phyloP scores from a whole-genome alignment of 2,888 invertebrate genomes.

The Bombylius major region DNA sequence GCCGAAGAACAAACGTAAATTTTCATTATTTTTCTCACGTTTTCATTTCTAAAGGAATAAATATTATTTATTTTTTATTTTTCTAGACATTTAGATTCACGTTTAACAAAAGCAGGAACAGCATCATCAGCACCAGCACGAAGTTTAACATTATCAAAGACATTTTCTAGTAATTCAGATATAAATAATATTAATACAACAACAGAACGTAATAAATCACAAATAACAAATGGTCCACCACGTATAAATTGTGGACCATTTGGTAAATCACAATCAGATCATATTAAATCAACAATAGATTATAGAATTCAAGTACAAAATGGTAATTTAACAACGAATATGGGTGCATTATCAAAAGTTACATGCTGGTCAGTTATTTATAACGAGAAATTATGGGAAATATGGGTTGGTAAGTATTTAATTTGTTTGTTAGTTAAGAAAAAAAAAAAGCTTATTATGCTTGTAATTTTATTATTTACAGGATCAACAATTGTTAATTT shows the following conservation, averaged over 20 bases:
- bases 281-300: slow-evolving; percentile 34
- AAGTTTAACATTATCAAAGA: slow-evolving; percentile 13
- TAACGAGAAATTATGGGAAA: slow-evolving; percentile 56
- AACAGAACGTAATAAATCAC: not conserved
- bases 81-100: slow-evolving; percentile 25
- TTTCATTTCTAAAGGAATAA: not conserved
- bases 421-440: not conserved
- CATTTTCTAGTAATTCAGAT: slow-evolving; percentile 12
- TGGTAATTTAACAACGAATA: slow-evolving; percentile 42
- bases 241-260: slow-evolving; percentile 18
- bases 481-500: slow-evolving; percentile 34
- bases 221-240: slow-evolving; percentile 5
- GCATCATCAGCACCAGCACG: slow-evolving; percentile 15
- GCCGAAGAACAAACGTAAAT: slow-evolving; percentile 22
- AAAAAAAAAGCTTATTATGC: too few relatives aligned
- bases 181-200: slow-evolving; percentile 7
- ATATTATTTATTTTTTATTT: slow-evolving; percentile 2
- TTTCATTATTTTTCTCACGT: not conserved
- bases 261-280: slow-evolving; percentile 22
- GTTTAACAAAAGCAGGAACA: slow-evolving; percentile 19
- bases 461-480: slow-evolving; percentile 6
- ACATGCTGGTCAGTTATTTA: slow-evolving; percentile 42
- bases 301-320: slow-evolving; percentile 40
- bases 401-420: slow-evolving; percentile 44
- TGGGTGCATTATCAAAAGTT: slow-evolving; percentile 46